Conservation (phyloP, 1,140 invertebrate species). For the Oncopodura yosiiana region DNA sequence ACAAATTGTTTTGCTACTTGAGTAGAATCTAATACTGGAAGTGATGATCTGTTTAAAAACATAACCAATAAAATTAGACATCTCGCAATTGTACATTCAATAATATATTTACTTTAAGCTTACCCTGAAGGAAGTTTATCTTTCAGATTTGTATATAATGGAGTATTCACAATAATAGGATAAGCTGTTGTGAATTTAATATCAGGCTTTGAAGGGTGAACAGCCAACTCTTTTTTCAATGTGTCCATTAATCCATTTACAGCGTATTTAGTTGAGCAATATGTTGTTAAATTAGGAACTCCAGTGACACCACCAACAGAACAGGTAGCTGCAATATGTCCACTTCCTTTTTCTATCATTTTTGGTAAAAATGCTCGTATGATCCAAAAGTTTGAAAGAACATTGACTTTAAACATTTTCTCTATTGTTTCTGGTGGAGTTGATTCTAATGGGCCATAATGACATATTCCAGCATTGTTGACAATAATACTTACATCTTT, state of each 20-base stretch:
- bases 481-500: conserved; percentile 58
- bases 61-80: too few species aligned
- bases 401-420: conserved; percentile 64
- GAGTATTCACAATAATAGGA: conserved; percentile 74
- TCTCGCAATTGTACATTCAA: too few species aligned
- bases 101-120: too few species aligned
- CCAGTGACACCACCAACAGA: conserved; percentile 70
- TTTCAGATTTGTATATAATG: conserved; percentile 58
- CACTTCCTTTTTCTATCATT: conserved; percentile 66
- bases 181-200: conserved; percentile 70
- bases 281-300: conserved; percentile 64
- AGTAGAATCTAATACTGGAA: conserved; percentile 15
- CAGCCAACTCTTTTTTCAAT: conserved; percentile 56
- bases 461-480: conserved; percentile 85
- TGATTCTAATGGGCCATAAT: conserved; percentile 56
- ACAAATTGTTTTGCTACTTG: too few species aligned
- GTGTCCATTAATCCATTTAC: conserved; percentile 49
- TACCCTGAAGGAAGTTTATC: too few species aligned
- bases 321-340: conserved; percentile 71
- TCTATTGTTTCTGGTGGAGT: conserved; percentile 56
- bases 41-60: background rate
- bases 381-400: conserved; percentile 69
- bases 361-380: conserved; percentile 65
- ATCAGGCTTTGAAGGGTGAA: conserved; percentile 45
- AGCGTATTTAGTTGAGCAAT: conserved; percentile 76